Base-by-base conservation (phyloP, 2,113 vertebrate species). In the Pithys albifrons region DNA sequence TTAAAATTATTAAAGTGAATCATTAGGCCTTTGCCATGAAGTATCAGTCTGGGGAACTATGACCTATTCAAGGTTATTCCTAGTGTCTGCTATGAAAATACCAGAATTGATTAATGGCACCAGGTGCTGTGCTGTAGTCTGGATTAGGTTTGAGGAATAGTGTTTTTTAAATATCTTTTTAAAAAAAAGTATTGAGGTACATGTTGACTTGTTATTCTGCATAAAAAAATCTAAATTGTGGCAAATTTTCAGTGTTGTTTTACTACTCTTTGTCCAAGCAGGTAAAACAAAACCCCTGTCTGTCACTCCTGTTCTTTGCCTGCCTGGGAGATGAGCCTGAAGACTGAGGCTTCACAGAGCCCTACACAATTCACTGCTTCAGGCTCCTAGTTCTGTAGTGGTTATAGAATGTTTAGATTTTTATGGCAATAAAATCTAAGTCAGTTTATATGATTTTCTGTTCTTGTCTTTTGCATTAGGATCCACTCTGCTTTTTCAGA, bases 1-100 rank as follows among this genome's bases (percentile, higher is more conserved):
- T 86, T 93, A 67, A 73, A 84, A 84, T 65, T 96, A 71, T 81
- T 91, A 48, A 93, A 74, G 28, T 65, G 82, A 91, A 88, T 80
- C 88, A 85, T 93, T 88, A 89, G 27, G 20, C 35, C 48, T 84
- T 49, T 87, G 37, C 57, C 37, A 48, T 48, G 64, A 67, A 45
- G 22, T 57, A 57, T 59, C 46, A 51, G 19, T 64, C 94, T 84
- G 35, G 14, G 33, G 18, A 93, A 70, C 37, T 61, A 55, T 73
- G 88, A 85, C 39, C 61, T 74, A 39, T 55, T 67, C 55, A 69
- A 84, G 72, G 48, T 77, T 93, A 65, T 83, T 70, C 49, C 58
- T 29, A 76, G 12, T 80, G 67, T 66, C 85, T 41, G 6, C n/a
- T 80, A 7, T 61, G 70, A 89, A 87, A 95, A 91, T 2, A 82